phyloP scores from a whole-genome alignment of 2,113 vertebrate species.

The Neodontobutis hainanensis region DNA sequence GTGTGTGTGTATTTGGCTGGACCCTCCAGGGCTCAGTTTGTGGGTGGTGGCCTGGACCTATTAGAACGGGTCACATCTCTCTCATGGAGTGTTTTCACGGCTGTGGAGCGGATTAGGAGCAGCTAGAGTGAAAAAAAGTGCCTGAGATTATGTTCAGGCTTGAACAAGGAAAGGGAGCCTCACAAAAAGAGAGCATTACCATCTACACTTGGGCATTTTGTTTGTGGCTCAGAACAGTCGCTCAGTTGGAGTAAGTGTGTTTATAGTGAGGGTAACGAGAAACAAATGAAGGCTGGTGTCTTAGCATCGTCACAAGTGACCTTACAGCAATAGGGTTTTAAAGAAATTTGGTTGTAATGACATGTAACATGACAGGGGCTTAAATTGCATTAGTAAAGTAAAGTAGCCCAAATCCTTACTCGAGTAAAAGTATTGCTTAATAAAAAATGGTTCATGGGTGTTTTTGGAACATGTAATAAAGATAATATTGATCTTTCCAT shows the following conservation, averaged over 20 bases:
- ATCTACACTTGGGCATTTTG: constrained; percentile 50
- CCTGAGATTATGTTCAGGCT: constrained; percentile 55
- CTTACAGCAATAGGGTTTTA: constrained; percentile 20
- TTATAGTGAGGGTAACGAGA: constrained; percentile 49
- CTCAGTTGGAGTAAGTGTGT: constrained; percentile 39
- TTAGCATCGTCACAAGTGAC: constrained; percentile 30
- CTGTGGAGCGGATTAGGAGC: constrained; percentile 74
- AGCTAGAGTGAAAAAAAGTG: constrained; percentile 14
- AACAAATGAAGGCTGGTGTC: constrained; percentile 32
- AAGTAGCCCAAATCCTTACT: no score
- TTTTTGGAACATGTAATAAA: no score
- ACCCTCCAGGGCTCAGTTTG: constrained; percentile 57
- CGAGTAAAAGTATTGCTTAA: no score
- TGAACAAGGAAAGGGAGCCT: constrained; percentile 39
- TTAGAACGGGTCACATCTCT: constrained; percentile 74
- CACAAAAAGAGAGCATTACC: constrained; percentile 55
- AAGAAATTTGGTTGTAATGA: no score
- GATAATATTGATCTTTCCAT: no score
- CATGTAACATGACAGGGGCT: no score
- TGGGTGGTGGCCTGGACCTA: constrained; percentile 67
- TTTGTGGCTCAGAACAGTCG: constrained; percentile 44
- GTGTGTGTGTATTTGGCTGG: constrained; percentile 34
- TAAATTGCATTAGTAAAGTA: no score
- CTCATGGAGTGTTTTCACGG: constrained; percentile 77
- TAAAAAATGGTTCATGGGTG: no score